Evolutionary conservation across 2,113 vertebrate species (phyloP), one percentile per base, ranked within the genome.

Genomic region (Sylvietta virens): DNA sequence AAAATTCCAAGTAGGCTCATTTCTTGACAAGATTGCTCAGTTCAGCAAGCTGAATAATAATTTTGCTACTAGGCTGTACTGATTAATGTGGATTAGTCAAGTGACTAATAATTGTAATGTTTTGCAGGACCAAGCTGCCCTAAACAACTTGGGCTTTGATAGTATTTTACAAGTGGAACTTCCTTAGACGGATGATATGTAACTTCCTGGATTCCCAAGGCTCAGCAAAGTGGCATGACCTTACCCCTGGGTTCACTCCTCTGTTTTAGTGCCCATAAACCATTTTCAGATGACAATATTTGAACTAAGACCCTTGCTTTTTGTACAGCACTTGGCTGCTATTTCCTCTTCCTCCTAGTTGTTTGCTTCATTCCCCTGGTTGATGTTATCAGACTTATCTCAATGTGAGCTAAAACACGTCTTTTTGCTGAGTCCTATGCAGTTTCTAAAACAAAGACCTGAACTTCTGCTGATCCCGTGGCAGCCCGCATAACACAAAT

Each of bases 31-130:
- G 77, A 97, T 58, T 94, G 83, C 80, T 97, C 90, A 91, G 87
- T 96, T 97, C 94, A 96, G 97, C 96, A 97, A 96, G 85, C 40
- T 98, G 97, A 98, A 97, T 95, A 97, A 97, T 91, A 96, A 88
- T 95, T 94, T 96, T 73, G 89, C 76, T 90, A 94, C 31, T 22
- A 96, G 85, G 77, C 91, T 95, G 65, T 79, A 78, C 94, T 98
- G 97, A 98, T 97, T 97, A 97, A 97, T 92, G 95, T 92, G 95
- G 86, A 96, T 97, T 96, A 97, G 96, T 95, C 90, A 95, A 92
- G 92, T 97, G 97, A 97, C 97, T 98, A 98, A 95, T 96, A 97
- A 95, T 83, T 84, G 90, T 82, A 97, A 88, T 91, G 88, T 81
- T 97, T 89, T 88, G 73, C 79, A 97, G 64, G 90, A 94, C 92